Evolutionary conservation across 1,140 invertebrate genomes (phyloP).

Genomic region (Lithobius niger): DNA sequence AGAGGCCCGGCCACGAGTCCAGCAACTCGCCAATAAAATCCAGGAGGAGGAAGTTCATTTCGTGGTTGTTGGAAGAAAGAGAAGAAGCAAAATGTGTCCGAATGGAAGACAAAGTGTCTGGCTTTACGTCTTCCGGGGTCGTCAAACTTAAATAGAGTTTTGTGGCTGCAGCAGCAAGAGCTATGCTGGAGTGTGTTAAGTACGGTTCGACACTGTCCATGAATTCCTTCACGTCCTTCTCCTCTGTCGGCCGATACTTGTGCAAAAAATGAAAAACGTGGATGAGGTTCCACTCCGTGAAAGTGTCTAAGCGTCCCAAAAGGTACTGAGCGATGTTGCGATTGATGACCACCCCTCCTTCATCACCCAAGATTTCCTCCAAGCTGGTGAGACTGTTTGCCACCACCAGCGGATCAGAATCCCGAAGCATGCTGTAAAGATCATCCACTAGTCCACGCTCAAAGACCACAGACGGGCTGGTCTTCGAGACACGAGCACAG

Average conservation of each 20-base stretch:
- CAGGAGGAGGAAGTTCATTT: background rate
- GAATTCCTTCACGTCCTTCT: background rate
- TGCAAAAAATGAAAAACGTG: background rate
- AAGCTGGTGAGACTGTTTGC: background rate
- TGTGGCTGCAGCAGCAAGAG: background rate
- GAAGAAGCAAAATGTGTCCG: background rate
- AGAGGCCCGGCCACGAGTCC: background rate
- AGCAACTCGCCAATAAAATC: background rate
- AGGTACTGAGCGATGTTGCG: background rate
- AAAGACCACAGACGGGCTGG: background rate
- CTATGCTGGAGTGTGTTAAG: background rate
- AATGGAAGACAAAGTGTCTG: background rate
- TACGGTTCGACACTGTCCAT: background rate
- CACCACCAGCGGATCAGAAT: background rate
- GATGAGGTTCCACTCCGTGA: background rate
- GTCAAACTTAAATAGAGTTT: background rate
- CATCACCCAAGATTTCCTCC: background rate
- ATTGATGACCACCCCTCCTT: conserved; percentile 1
- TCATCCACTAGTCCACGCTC: background rate
- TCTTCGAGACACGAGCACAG: background rate
- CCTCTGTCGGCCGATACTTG: background rate
- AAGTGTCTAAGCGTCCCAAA: background rate
- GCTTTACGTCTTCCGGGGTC: background rate
- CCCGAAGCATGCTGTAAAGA: background rate
- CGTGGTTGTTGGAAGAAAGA: background rate